Percentiles rank a stretch among this genome's conserved stretches.
Evolutionary conservation across 35 echinoderm and acorn worm species (phyloP).

Genomic region (Chiridota heheva): DNA sequence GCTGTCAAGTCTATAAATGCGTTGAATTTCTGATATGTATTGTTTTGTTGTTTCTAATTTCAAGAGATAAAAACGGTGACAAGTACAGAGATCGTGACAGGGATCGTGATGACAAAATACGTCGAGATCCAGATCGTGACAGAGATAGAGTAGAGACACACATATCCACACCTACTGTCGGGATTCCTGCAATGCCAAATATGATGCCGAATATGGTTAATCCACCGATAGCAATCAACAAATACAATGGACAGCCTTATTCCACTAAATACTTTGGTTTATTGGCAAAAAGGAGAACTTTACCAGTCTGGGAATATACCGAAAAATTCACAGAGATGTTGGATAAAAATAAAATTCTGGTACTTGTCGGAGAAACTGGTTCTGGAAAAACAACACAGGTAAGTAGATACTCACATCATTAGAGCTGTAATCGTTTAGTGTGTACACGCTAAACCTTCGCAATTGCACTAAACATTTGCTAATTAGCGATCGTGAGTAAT

Average conservation of each 20-base stretch:
- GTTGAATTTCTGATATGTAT: background rate
- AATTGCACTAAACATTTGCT: background rate
- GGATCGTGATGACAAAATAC: conserved; percentile 45
- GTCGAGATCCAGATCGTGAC: conserved; percentile 67
- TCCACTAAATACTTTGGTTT: conserved; percentile 68
- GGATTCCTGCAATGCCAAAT: background rate
- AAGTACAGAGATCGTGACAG: conserved; percentile 60
- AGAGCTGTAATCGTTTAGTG: too few species aligned
- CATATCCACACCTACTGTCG: background rate
- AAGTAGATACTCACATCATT: too few species aligned
- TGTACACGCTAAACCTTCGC: background rate
- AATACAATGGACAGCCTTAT: conserved; percentile 57
- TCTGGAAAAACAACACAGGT: conserved; percentile 99
- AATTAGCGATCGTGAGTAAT: too few species aligned
- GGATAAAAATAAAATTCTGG: conserved; percentile 84
- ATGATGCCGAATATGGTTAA: conserved; percentile 12
- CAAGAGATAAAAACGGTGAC: conserved; percentile 17
- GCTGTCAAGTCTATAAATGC: background rate
- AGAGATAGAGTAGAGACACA: conserved; percentile 30
- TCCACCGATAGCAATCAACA: conserved; percentile 33
- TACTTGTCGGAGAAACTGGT: conserved; percentile 96
- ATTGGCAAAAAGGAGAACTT: conserved; percentile 74
- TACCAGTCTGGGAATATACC: conserved; percentile 96
- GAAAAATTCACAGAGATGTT: conserved; percentile 90
- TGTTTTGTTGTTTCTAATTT: background rate